Percentiles rank a stretch among this genome's conserved stretches.
phyloP scores from a whole-genome alignment of 37 sponge, comb jelly and placozoan genomes.

The Halisarca cf. caerulea region DNA sequence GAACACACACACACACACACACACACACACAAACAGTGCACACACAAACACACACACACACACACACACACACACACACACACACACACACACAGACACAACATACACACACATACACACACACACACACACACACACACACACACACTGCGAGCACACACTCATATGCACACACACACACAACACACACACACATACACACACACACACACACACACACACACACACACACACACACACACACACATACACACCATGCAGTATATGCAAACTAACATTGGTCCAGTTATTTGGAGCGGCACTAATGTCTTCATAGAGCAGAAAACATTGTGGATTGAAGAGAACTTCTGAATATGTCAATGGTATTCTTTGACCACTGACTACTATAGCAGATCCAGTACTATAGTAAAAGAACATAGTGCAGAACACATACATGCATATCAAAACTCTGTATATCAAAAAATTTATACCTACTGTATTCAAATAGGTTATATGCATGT shows the following conservation, averaged over 20 bases:
- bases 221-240: not conserved
- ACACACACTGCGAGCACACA: not conserved
- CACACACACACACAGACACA: constrained; percentile 23
- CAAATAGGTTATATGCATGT: too few species aligned
- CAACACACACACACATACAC: too few species aligned
- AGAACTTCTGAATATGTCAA: constrained; percentile 5
- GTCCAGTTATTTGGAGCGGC: constrained; percentile 46
- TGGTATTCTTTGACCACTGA: too few species aligned
- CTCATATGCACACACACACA: constrained; percentile 1
- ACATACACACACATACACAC: too few species aligned
- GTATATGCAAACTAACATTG: not conserved
- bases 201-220: constrained; percentile 35
- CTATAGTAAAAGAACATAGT: too few species aligned
- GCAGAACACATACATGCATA: not conserved
- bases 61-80: constrained; percentile 44
- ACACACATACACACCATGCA: not conserved
- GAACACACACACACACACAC: constrained; percentile 18
- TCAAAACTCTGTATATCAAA: not conserved
- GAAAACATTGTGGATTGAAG: constrained; percentile 57
- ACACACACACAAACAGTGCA: too few species aligned
- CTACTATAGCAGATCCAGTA: too few species aligned
- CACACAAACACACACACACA: too few species aligned
- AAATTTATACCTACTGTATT: too few species aligned
- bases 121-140: not conserved
- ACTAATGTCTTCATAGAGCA: constrained; percentile 15